Percentiles rank a stretch among this genome's conserved stretches.
phyloP scores from a whole-genome alignment of 2,888 invertebrate species.

The Dexiosoma caninum region DNA sequence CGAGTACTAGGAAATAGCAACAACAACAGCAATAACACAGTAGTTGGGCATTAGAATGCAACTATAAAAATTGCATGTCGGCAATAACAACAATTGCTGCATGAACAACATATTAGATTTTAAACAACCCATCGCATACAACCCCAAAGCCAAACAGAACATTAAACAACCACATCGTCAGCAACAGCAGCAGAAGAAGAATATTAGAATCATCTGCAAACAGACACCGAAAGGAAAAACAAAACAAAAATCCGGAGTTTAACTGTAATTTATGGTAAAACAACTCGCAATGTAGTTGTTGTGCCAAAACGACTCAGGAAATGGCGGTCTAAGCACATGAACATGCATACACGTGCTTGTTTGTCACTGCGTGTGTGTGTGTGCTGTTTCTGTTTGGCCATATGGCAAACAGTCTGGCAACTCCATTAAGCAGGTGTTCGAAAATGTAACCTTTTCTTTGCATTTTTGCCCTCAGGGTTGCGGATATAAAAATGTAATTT shows the following conservation, averaged over 20 bases:
- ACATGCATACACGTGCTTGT: background rate
- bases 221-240: background rate
- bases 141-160: slow-evolving; percentile 46
- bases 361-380: background rate
- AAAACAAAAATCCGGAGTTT: slow-evolving; percentile 11
- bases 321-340: slow-evolving; percentile 24
- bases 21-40: background rate
- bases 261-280: slow-evolving; percentile 58
- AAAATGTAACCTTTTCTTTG: slow-evolving; percentile 21
- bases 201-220: slow-evolving; percentile 36
- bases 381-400: background rate
- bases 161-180: background rate
- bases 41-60: slow-evolving; percentile 15
- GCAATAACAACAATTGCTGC: slow-evolving; percentile 35
- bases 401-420: slow-evolving; percentile 27
- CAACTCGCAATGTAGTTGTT: slow-evolving; percentile 42
- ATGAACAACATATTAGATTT: slow-evolving; percentile 24
- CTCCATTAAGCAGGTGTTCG: slow-evolving; percentile 53
- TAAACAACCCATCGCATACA: slow-evolving; percentile 22
- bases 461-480: slow-evolving; percentile 29
- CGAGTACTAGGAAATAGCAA: slow-evolving; percentile 19
- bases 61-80: slow-evolving; percentile 23
- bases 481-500: slow-evolving; percentile 45
- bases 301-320: slow-evolving; percentile 42
- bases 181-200: background rate